Evolutionary conservation across 2,113 vertebrate genomes (phyloP).

Genomic region (Xenopus borealis): DNA sequence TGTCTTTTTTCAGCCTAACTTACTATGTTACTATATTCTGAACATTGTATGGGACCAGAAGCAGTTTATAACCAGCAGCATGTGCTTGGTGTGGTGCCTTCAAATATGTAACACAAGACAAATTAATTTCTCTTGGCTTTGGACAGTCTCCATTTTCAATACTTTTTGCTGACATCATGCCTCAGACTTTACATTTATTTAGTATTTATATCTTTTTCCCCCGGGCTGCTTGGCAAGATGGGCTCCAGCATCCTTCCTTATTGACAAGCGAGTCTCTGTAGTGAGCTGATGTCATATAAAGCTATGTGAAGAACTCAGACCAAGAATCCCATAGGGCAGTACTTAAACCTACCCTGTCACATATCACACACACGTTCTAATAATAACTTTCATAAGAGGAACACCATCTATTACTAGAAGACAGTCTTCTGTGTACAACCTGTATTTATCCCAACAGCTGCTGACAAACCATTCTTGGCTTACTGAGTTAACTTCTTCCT

Average conservation of each 20-base stretch:
- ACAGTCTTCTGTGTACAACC: too few relatives aligned
- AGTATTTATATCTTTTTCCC: too few relatives aligned
- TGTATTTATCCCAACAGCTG: too few relatives aligned
- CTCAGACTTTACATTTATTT: slow-evolving; percentile 19
- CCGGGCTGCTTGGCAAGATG: too few relatives aligned
- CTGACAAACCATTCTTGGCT: too few relatives aligned
- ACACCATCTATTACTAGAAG: background rate
- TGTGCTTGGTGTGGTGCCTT: too few relatives aligned
- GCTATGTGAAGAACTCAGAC: slow-evolving; percentile 9
- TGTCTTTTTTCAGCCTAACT: too few relatives aligned
- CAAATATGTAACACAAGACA: slow-evolving; percentile 5
- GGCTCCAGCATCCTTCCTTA: background rate
- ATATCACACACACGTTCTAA: slow-evolving; percentile 15
- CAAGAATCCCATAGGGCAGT: slow-evolving; percentile 12
- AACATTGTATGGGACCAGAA: too few relatives aligned
- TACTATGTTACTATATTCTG: too few relatives aligned
- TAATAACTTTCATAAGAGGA: slow-evolving; percentile 13
- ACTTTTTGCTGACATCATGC: slow-evolving; percentile 29
- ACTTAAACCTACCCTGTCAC: slow-evolving; percentile 5
- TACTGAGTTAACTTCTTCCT: too few relatives aligned
- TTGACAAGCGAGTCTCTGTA: slow-evolving; percentile 34
- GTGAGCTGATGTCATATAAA: slow-evolving; percentile 28
- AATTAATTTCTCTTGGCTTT: background rate
- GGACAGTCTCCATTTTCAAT: background rate
- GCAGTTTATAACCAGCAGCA: too few relatives aligned